These are phyloP conservation scores for Pelagia noctiluca DNA, from an alignment of 30 jellyfish, hydroid and myxozoan species.

Conservation along the genomic window DNA sequence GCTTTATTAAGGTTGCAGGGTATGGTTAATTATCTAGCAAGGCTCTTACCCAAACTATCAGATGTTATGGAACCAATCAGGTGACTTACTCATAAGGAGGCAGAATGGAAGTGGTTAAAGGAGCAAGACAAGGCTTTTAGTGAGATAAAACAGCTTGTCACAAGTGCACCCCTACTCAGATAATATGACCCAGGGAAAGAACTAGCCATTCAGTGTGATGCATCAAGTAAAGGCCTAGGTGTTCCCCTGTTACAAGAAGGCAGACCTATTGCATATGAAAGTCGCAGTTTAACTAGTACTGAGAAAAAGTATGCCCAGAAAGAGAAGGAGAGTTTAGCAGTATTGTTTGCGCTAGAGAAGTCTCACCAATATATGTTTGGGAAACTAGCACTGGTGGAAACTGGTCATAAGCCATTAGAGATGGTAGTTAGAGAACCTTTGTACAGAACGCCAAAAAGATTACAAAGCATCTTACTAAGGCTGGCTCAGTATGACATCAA, in stretches of 20 bases:
- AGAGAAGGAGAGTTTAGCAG: slow-evolving; percentile 35
- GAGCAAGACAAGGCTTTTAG: too few species aligned
- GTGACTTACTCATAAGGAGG: too few species aligned
- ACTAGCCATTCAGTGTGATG: slow-evolving; percentile 31
- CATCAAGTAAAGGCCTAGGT: slow-evolving; percentile 50
- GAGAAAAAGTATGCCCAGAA: slow-evolving; percentile 45
- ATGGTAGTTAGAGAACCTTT: neutral
- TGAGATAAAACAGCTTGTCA: too few species aligned
- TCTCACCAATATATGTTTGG: slow-evolving; percentile 26
- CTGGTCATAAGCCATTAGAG: slow-evolving; percentile 46
- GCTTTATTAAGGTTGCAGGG: slow-evolving; percentile 27
- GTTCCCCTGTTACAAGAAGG: slow-evolving; percentile 38
- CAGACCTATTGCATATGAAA: slow-evolving; percentile 34
- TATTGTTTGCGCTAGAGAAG: slow-evolving; percentile 23
- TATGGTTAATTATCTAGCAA: slow-evolving; percentile 5
- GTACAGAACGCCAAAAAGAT: slow-evolving; percentile 33
- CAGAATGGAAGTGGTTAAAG: too few species aligned
- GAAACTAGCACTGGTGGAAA: slow-evolving; percentile 21
- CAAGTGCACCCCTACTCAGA: too few species aligned
- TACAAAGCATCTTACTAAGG: slow-evolving; percentile 41
- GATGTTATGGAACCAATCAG: too few species aligned
- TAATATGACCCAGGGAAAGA: too few species aligned
- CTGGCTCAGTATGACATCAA: slow-evolving; percentile 51
- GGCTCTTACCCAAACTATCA: too few species aligned
- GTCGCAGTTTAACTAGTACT: slow-evolving; percentile 15